phyloP scores from a whole-genome alignment of 2,888 invertebrate genomes.

The Dysmachus trigonus region DNA sequence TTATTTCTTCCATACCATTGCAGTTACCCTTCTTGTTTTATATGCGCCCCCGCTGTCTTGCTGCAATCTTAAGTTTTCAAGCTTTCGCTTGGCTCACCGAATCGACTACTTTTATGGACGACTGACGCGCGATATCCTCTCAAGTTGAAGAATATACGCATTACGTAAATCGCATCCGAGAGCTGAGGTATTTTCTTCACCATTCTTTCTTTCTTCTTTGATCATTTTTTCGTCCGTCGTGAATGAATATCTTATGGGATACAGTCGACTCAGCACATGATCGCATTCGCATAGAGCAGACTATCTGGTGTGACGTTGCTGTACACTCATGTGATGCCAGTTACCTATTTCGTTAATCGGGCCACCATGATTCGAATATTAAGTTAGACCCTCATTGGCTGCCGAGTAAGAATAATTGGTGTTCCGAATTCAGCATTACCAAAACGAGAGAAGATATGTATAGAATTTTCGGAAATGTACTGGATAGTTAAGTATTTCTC shows the following conservation, averaged over 20 bases:
- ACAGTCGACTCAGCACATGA: not conserved
- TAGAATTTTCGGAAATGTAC: not conserved
- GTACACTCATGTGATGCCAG: not conserved
- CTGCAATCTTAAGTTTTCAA: not conserved
- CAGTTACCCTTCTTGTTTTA: not conserved
- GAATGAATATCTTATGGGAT: not conserved
- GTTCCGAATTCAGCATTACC: not conserved
- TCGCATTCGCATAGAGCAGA: not conserved
- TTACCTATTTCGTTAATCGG: not conserved
- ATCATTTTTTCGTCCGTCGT: not conserved
- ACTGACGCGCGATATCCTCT: not conserved
- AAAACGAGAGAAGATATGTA: not conserved
- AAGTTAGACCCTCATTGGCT: not conserved
- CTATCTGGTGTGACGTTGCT: not conserved
- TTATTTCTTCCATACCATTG: not conserved
- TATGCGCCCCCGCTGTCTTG: too few relatives aligned
- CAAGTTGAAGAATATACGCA: not conserved
- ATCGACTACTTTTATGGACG: not conserved
- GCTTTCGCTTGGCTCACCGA: not conserved
- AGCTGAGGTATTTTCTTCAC: not conserved
- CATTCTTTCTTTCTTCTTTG: not conserved
- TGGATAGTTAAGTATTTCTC: not conserved
- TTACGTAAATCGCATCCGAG: not conserved
- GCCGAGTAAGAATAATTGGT: not conserved
- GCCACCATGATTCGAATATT: not conserved